These are phyloP conservation scores for Lithophane semibrunnea DNA, from an alignment of 2,888 invertebrate genomes.

Conservation along the genomic window DNA sequence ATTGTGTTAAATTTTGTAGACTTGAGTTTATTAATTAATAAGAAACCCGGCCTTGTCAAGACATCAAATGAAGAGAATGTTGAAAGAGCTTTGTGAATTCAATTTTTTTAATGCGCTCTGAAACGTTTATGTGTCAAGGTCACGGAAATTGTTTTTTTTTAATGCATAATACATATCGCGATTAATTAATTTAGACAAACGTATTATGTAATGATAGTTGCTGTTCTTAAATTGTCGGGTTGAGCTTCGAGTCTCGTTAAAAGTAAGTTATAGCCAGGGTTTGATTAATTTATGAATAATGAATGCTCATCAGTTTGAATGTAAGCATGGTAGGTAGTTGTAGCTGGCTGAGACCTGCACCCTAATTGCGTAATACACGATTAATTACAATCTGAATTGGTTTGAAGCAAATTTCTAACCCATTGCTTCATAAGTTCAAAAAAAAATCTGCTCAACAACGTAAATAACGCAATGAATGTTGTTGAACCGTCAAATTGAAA, in stretches of 20 bases:
- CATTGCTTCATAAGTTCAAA: no score
- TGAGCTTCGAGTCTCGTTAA: constrained; percentile 1
- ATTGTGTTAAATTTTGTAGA: constrained; percentile 29
- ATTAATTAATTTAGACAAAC: constrained; percentile 18
- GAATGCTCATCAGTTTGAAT: constrained; percentile 23
- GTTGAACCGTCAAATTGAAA: no score
- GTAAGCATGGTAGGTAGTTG: neutral
- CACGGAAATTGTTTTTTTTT: constrained; percentile 29
- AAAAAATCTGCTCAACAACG: no score
- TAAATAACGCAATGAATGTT: no score
- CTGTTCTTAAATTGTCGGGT: constrained; percentile 7
- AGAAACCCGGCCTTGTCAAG: constrained; percentile 33
- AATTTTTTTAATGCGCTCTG: constrained; percentile 41
- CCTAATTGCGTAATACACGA: no score
- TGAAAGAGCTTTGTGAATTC: constrained; percentile 33
- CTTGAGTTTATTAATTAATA: constrained; percentile 36
- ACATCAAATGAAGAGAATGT: constrained; percentile 44
- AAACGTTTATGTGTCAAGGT: constrained; percentile 38
- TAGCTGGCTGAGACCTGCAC: neutral
- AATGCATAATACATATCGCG: constrained; percentile 3
- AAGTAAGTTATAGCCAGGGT: neutral
- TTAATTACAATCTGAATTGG: no score
- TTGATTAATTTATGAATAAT: constrained; percentile 30
- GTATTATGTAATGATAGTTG: neutral
- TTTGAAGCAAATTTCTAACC: no score